Conservation (phyloP, 2,797 vertebrate species). For the Pipistrellus nathusii region DNA sequence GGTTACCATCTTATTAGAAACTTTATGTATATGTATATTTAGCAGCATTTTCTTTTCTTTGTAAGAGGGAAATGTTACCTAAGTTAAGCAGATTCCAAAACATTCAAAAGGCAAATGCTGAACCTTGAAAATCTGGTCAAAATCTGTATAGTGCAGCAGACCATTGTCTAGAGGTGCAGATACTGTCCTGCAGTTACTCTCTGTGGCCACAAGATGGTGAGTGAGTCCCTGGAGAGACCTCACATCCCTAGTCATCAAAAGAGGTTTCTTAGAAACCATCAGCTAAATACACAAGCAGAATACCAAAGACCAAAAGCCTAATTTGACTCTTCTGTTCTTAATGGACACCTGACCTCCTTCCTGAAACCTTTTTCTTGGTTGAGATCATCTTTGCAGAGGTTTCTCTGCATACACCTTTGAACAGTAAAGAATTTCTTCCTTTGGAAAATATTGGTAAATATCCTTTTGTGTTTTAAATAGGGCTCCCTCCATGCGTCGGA, state of each 20-base stretch:
- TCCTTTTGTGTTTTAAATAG: slow-evolving; percentile 37
- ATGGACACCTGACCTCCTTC: neutral
- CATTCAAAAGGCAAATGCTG: neutral
- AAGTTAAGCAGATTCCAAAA: neutral
- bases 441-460: neutral
- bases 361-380: neutral
- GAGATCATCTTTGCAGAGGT: neutral
- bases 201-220: slow-evolving; percentile 70
- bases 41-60: neutral
- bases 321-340: neutral
- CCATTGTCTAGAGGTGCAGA: neutral
- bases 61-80: neutral
- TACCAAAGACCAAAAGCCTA: neutral
- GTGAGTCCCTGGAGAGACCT: neutral
- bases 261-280: neutral
- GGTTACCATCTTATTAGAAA: neutral
- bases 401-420: neutral
- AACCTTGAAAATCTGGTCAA: neutral
- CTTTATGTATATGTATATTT: neutral
- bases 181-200: slow-evolving; percentile 47
- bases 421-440: neutral
- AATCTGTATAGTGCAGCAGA: neutral
- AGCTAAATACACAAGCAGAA: neutral
- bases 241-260: neutral
- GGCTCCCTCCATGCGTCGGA: neutral